These are phyloP conservation scores for Pygmarrhopalites habei DNA, from an alignment of 1,140 invertebrate species.

Conservation along the genomic window DNA sequence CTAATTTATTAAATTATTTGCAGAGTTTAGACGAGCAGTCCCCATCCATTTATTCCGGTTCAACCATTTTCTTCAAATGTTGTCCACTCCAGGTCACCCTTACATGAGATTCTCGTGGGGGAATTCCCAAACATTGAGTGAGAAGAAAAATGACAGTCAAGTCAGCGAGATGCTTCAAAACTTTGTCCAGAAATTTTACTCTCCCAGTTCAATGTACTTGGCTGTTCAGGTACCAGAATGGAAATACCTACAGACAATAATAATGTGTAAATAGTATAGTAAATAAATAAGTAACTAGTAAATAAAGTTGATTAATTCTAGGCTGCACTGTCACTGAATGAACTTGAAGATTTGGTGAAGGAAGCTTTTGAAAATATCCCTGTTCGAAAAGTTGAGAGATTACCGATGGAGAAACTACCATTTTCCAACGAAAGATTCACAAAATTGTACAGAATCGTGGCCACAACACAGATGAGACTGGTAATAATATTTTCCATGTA, in stretches of 20 bases:
- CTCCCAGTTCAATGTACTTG: neutral
- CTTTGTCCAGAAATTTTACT: neutral
- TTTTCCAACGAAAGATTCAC: slow-evolving; percentile 4
- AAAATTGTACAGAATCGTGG: neutral
- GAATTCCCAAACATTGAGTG: neutral
- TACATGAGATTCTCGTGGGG: slow-evolving; percentile 5
- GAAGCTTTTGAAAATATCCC: neutral
- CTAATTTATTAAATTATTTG: neutral
- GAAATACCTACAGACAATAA: too few species aligned
- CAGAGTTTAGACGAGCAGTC: neutral
- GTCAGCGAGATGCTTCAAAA: neutral
- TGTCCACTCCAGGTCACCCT: slow-evolving; percentile 3
- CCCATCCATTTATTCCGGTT: slow-evolving; percentile 3
- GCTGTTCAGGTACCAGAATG: slow-evolving; percentile 8
- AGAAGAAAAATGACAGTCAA: neutral
- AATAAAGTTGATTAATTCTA: too few species aligned
- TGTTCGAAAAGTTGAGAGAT: neutral
- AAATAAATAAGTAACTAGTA: too few species aligned
- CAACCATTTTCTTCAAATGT: slow-evolving; percentile 5
- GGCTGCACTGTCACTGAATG: neutral
- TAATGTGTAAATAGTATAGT: too few species aligned
- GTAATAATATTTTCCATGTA: neutral
- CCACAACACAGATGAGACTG: neutral
- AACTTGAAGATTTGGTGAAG: neutral
- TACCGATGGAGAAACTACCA: slow-evolving; percentile 7